Percentiles rank a stretch among this genome's conserved stretches.
phyloP scores from a whole-genome alignment of 2,888 invertebrate genomes.

The Nipponacmea schrenckii region DNA sequence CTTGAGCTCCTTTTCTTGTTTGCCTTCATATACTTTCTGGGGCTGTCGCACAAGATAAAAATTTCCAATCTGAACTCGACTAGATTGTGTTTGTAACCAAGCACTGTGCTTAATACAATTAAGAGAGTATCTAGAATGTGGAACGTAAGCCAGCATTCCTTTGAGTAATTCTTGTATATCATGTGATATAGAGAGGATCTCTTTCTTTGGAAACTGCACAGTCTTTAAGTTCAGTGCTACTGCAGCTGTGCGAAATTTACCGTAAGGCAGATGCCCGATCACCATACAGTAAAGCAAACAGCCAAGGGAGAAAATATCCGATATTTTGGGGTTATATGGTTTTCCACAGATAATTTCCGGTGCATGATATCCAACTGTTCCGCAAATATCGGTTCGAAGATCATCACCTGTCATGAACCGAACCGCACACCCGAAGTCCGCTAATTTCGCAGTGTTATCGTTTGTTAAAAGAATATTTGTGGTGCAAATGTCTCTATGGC shows the following conservation, averaged over 20 bases:
- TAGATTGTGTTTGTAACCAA: slow-evolving; percentile 37
- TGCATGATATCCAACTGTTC: slow-evolving; percentile 51
- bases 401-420: slow-evolving; percentile 41
- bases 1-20: slow-evolving; percentile 43
- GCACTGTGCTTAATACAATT: slow-evolving; percentile 47
- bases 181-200: slow-evolving; percentile 35
- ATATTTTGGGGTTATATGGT: slow-evolving; percentile 52
- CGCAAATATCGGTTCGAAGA: slow-evolving; percentile 47
- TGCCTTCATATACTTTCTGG: slow-evolving; percentile 51
- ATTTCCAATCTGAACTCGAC: slow-evolving; percentile 57
- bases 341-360: slow-evolving; percentile 53
- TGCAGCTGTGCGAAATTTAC: slow-evolving; percentile 43
- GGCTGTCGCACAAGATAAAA: slow-evolving; percentile 57
- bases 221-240: slow-evolving; percentile 41
- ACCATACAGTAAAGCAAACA: slow-evolving; percentile 54
- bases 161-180: slow-evolving; percentile 48
- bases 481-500: slow-evolving; percentile 57
- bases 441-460: slow-evolving; percentile 51
- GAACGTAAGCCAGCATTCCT: slow-evolving; percentile 51
- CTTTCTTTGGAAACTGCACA: slow-evolving; percentile 33
- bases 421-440: slow-evolving; percentile 57
- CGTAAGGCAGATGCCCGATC: slow-evolving; percentile 53
- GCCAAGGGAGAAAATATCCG: slow-evolving; percentile 60
- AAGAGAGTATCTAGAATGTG: slow-evolving; percentile 46
- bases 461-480: slow-evolving; percentile 56